These are phyloP conservation scores for Hipposideros larvatus DNA, from an alignment of 2,797 vertebrate genomes.

Conservation along the genomic window DNA sequence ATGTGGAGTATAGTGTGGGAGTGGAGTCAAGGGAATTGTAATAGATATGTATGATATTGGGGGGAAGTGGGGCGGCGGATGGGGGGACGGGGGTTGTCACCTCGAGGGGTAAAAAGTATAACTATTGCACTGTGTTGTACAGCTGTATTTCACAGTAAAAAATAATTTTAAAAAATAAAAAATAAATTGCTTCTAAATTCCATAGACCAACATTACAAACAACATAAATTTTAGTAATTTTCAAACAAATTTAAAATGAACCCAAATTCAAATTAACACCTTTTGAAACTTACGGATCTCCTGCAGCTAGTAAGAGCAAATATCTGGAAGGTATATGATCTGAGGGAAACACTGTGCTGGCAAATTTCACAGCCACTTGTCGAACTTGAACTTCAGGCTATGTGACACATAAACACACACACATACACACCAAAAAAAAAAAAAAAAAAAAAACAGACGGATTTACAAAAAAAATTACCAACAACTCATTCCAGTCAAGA, in stretches of 20 bases:
- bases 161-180: too few species aligned
- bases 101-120: too few species aligned
- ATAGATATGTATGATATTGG: too few species aligned
- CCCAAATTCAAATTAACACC: constrained; percentile 56
- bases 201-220: constrained; percentile 12
- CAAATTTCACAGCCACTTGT: constrained; percentile 98
- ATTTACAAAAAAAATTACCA: constrained; percentile 31
- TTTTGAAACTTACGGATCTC: constrained; percentile 95
- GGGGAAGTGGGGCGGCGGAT: too few species aligned
- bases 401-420: constrained; percentile 55
- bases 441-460: not conserved
- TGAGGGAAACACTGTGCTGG: constrained; percentile 95
- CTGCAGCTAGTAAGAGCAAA: constrained; percentile 96
- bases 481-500: constrained; percentile 16
- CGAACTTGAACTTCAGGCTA: constrained; percentile 99
- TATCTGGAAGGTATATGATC: constrained; percentile 99
- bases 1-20: too few species aligned
- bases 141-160: too few species aligned
- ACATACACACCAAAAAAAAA: not conserved
- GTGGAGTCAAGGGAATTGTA: too few species aligned
- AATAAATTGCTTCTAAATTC: constrained; percentile 52
- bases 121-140: too few species aligned
- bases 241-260: constrained; percentile 61
- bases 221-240: constrained; percentile 25
- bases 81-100: too few species aligned